Conservation (phyloP, 2,797 vertebrate genomes). For the Melanotaenia pygmaea region DNA sequence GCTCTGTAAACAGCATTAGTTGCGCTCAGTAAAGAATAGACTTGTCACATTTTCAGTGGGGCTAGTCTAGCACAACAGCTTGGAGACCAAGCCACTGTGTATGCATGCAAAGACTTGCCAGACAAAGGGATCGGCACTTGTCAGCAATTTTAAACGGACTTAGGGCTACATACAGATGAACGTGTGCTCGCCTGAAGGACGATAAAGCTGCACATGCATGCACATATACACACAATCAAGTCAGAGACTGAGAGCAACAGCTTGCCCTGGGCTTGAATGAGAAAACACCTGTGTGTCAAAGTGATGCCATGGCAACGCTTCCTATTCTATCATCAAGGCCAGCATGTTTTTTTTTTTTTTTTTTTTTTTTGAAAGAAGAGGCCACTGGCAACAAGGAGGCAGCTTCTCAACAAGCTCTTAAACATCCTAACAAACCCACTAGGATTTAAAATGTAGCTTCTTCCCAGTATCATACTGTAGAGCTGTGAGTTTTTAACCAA, state of each 20-base stretch:
- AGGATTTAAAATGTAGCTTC: not conserved
- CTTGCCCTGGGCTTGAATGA: conserved; percentile 70
- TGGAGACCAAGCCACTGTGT: conserved; percentile 71
- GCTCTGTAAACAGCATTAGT: conserved; percentile 81
- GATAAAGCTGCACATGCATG: conserved; percentile 36
- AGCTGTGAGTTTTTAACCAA: conserved; percentile 1
- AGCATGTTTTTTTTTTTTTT: conserved; percentile 38
- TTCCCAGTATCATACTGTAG: not conserved
- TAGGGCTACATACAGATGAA: conserved; percentile 60
- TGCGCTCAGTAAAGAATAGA: conserved; percentile 79
- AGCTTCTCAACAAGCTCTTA: conserved; percentile 46
- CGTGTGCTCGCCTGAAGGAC: conserved; percentile 54
- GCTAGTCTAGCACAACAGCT: conserved; percentile 77
- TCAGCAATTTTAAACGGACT: conserved; percentile 76
- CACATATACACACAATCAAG: conserved; percentile 34
- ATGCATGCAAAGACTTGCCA: conserved; percentile 67
- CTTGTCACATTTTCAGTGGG: conserved; percentile 78
- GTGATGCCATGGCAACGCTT: conserved; percentile 72
- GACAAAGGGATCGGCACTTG: conserved; percentile 77
- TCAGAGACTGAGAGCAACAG: conserved; percentile 65
- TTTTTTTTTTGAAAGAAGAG: conserved; percentile 47
- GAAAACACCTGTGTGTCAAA: conserved; percentile 78
- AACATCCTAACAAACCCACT: conserved; percentile 62
- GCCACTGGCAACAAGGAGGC: conserved; percentile 53
- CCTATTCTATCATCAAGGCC: conserved; percentile 72